Evolutionary conservation across 1,140 invertebrate genomes (phyloP).

Genomic region (Trissolcus basalis): DNA sequence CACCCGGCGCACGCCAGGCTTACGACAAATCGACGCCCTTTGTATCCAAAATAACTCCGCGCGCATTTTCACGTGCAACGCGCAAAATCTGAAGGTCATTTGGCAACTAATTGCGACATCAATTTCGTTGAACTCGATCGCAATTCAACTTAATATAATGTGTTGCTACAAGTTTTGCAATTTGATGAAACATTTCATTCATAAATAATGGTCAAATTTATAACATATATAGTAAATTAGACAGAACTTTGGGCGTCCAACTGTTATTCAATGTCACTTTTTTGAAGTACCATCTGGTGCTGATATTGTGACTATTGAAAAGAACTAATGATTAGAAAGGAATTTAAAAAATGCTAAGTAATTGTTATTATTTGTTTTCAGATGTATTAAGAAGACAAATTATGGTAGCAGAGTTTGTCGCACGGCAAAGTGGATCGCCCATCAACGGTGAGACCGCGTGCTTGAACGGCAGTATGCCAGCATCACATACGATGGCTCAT

Average conservation of each 20-base stretch:
- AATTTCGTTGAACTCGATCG: slow-evolving; percentile 1
- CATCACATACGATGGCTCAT: slow-evolving; percentile 75
- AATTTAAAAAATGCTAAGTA: too few relatives aligned
- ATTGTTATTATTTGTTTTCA: too few relatives aligned
- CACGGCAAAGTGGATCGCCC: slow-evolving; percentile 82
- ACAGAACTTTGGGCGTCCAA: too few relatives aligned
- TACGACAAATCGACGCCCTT: slow-evolving; percentile 8
- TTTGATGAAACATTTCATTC: too few relatives aligned
- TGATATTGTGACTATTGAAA: too few relatives aligned
- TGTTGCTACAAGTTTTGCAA: too few relatives aligned
- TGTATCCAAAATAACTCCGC: slow-evolving; percentile 29
- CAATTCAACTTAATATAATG: not conserved
- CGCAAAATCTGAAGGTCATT: slow-evolving; percentile 14
- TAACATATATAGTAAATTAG: too few relatives aligned
- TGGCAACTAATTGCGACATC: not conserved
- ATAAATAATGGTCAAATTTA: too few relatives aligned
- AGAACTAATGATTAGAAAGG: too few relatives aligned
- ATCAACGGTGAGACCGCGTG: slow-evolving; percentile 81
- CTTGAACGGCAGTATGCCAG: slow-evolving; percentile 78
- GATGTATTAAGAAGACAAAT: slow-evolving; percentile 84
- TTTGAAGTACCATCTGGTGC: not conserved
- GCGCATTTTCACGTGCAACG: slow-evolving; percentile 1
- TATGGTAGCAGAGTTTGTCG: slow-evolving; percentile 90
- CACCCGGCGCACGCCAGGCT: slow-evolving; percentile 1
- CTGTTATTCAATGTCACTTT: too few relatives aligned